Evolutionary conservation across 2,888 invertebrate species (phyloP), one percentile per base, ranked within the genome.

Genomic region (Meandrusa payeni): DNA sequence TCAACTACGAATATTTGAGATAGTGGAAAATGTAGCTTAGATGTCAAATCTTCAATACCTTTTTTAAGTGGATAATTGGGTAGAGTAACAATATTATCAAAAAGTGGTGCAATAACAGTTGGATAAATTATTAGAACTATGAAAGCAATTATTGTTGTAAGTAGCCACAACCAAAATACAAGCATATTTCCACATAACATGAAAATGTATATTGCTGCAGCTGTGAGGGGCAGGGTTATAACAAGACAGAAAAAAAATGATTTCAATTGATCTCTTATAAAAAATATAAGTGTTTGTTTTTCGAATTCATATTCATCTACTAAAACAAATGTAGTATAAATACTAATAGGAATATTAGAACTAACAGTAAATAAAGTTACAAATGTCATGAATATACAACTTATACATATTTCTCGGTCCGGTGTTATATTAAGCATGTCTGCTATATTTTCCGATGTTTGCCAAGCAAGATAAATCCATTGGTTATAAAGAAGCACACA

Each of bases 241-340:
- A 93, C 88, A 65, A 94, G 91, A 29, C 91, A 91, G 2, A 99
- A 90, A 2, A 94, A 50, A 57, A 96, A 92, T 43, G 94, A 93
- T 72, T 98, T 97, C 1, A 97, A 72, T 72, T 95, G 94, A 85
- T 99, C 99, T 82, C 95, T 95, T 32, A 95, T 79, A 76, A 95
- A 99, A 80, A 99, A 99, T 32, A 91, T 90, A 1, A 92, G 77
- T 1, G 97, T 99, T 91, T 98, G 98, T 73, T 99, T 99, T 71
- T 99, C 99, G 69, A 99, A 99, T 1, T 99, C 99, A 87, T 98
- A 97, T 58, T 92, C 94, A 71, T 97, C 94, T 83, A 99, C 99
- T 40, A 99, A 82, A 0, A 97, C 92, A 89, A 99, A 99, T 10
- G 94, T 96, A 44, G 92, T 90, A 78, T 99, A 99, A 33, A 97